phyloP scores from a whole-genome alignment of 2,113 vertebrate genomes.

The Actinemys pallida region DNA sequence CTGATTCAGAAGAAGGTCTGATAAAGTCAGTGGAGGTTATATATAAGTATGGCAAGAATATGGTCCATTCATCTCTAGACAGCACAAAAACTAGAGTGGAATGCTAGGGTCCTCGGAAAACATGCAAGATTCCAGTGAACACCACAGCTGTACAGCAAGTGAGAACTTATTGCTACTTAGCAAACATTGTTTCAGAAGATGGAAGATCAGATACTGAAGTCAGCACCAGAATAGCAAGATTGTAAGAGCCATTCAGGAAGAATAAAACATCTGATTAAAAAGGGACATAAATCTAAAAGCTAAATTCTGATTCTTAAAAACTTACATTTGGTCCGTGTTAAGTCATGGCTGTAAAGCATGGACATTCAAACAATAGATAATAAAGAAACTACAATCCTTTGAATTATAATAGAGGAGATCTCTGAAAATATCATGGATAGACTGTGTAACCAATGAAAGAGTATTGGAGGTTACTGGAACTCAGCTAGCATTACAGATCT shows the following conservation, averaged over 20 bases:
- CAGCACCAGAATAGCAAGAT: not conserved
- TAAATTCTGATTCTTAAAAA: not conserved
- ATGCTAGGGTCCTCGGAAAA: not conserved
- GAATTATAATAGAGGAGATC: not conserved
- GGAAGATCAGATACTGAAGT: not conserved
- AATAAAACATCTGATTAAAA: not conserved
- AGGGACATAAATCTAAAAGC: not conserved
- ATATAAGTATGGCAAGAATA: not conserved
- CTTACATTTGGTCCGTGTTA: not conserved
- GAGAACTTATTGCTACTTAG: not conserved
- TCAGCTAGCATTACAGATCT: not conserved
- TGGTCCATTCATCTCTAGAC: not conserved
- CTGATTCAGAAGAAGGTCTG: not conserved
- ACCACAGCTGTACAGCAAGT: not conserved
- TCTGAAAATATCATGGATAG: not conserved
- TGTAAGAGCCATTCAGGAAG: not conserved
- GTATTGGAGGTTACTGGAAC: not conserved
- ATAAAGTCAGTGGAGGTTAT: not conserved
- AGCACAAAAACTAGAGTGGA: not conserved
- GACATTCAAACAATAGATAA: not conserved
- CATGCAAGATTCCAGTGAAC: not conserved
- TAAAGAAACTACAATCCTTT: not conserved
- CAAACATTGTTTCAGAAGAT: not conserved
- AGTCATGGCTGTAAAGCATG: not conserved
- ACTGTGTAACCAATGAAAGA: not conserved